Conservation (phyloP, 2,797 vertebrate genomes). For the Glossophaga mutica region DNA sequence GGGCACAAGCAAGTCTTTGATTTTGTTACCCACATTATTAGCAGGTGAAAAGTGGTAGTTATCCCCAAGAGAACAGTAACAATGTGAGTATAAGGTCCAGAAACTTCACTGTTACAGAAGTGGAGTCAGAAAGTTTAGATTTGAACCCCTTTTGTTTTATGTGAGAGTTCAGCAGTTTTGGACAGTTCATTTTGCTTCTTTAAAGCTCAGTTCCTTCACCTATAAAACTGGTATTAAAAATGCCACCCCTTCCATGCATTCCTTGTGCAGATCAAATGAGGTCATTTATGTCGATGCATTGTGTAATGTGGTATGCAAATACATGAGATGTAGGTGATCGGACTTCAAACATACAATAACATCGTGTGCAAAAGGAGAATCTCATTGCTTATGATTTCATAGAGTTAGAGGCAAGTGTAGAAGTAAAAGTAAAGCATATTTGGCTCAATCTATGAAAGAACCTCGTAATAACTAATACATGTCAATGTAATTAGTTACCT, state of each 20-base stretch:
- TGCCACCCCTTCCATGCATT: neutral
- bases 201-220: neutral
- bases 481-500: neutral
- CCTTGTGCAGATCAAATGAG: neutral
- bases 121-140: neutral
- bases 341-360: neutral
- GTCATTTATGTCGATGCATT: neutral
- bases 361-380: neutral
- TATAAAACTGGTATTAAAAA: neutral
- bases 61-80: neutral
- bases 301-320: neutral
- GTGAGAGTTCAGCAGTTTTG: neutral
- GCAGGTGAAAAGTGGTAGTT: neutral
- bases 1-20: neutral
- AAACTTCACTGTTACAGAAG: neutral
- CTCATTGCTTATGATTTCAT: neutral
- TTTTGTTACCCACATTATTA: neutral
- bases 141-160: neutral
- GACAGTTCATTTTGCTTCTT: neutral
- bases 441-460: neutral
- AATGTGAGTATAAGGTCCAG: neutral
- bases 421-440: neutral
- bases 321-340: neutral
- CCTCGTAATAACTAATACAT: neutral
- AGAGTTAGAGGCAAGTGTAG: neutral